Conservation (phyloP, 2,797 vertebrate genomes). For the Sciurus carolinensis region DNA sequence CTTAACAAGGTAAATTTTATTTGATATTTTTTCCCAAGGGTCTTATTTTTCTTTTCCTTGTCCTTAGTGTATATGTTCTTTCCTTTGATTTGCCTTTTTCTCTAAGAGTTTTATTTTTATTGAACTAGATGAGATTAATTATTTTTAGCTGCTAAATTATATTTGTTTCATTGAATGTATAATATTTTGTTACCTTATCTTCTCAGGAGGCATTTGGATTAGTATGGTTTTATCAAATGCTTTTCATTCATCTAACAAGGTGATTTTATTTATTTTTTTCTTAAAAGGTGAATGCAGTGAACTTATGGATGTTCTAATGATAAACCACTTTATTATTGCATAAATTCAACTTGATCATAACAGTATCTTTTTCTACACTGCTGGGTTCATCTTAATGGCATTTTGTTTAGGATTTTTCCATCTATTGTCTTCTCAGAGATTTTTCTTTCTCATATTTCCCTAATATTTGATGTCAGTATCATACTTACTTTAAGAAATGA, state of each 20-base stretch:
- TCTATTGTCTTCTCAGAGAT: not conserved
- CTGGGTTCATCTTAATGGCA: not conserved
- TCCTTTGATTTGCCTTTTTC: not conserved
- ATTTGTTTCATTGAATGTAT: not conserved
- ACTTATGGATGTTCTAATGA: not conserved
- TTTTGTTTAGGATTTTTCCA: conserved; percentile 10
- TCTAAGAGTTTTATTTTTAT: not conserved
- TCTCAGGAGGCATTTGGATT: not conserved
- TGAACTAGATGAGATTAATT: not conserved
- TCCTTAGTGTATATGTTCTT: not conserved
- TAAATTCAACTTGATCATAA: not conserved
- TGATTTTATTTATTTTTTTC: not conserved
- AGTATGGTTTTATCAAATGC: not conserved
- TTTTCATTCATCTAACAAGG: not conserved
- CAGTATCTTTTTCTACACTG: not conserved
- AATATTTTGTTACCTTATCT: not conserved
- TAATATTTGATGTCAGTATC: not conserved
- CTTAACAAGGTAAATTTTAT: not conserved
- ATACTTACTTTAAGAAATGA: not conserved
- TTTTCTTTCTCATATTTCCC: not conserved
- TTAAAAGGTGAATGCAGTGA: not conserved
- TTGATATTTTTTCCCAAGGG: not conserved
- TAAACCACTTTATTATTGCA: not conserved
- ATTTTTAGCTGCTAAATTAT: not conserved
- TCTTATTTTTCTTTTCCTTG: not conserved